Evolutionary conservation across 2,797 vertebrate species (phyloP), one percentile per base, ranked within the genome.

Genomic region (Premnoplex brunnescens): DNA sequence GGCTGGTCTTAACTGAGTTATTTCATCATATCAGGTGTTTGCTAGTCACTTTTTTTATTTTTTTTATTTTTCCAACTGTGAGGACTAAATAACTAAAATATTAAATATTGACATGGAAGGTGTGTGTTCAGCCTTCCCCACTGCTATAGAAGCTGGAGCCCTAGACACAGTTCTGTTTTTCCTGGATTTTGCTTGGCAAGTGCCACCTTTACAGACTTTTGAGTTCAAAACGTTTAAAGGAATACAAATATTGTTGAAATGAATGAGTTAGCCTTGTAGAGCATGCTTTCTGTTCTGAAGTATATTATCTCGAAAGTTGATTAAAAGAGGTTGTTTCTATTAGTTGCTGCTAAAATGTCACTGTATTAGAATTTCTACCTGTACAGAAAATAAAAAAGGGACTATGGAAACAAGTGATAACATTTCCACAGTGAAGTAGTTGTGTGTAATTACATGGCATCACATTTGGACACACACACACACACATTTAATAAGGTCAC

Each of bases 301-400:
- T 89, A 48, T 55, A n/a, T 85, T 85, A 82, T 85, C 55, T 87
- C 49, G 52, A 76, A 95, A 91, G 59, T 85, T 85, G 78, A 60
- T 93, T 94, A 80, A 85, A 95, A 76, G 43, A 71, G 23, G 7
- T 85, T 68, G 27, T 66, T 93, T 87, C 62, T 66, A 30, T 83
- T 91, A 81, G 46, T 74, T 79, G 32, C 43, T 83, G 64, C 66
- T 89, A 68, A 93, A 89, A 85, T 83, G 43, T 64, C 75, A 71
- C 46, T 58, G 27, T 51, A 41, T 77, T 88, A 74, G 44, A 78
- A 74, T 89, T 96, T 92, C 63, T 77, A 56, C 75, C 63, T 77
- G 41, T 82, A 49, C 17, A 88, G 46, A 81, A 92, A 89, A 81
- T 60, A 6, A 12, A 80, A 86, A 85, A 52, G 7, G 14, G 7